Evolutionary conservation across 2,888 invertebrate species (phyloP), one percentile per base, ranked within the genome.

Genomic region (Diaperis boleti): DNA sequence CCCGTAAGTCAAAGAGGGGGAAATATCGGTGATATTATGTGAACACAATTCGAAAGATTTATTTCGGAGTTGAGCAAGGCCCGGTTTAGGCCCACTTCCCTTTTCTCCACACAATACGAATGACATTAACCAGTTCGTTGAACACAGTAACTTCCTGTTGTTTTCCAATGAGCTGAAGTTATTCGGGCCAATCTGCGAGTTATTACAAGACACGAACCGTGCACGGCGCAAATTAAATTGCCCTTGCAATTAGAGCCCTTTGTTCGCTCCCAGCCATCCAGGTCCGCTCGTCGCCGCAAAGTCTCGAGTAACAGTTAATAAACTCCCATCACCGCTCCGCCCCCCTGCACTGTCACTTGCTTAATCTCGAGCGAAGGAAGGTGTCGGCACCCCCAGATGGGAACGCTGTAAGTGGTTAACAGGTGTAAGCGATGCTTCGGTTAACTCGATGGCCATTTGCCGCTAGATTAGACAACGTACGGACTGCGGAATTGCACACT

Each of bases 331-430:
- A n/a, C n/a, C n/a, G n/a, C n/a, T n/a, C n/a, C n/a, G n/a, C n/a
- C n/a, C n/a, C n/a, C n/a, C n/a, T 45, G 56, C 59, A 59, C 59
- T 69, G 66, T 59, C 67, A 64, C 65, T 65, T 47, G 64, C 56
- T 66, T 69, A 69, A 69, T 69, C 67, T 66, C 39, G 45, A 39
- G 31, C 55, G 65, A 57, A n/a, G n/a, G 59, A 22, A 56, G 62
- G 67, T 68, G 65, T 65, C 64, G 18, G 31, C 41, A 22, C n/a
- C 39, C 47, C 61, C 62, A 69, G 70, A 67, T 76, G 76, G 72
- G 76, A 76, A 74, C 73, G 62, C 59, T 64, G 71, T 70, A 76
- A 76, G 74, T 76, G 76, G 73, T 69, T 73, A 76, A 75, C 76
- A 76, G 76, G 75, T 76, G 76, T 70, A 72, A 68, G 65, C 69